Evolutionary conservation across 2,113 vertebrate species (phyloP), one percentile per base, ranked within the genome.

Genomic region (Nymphicus hollandicus): DNA sequence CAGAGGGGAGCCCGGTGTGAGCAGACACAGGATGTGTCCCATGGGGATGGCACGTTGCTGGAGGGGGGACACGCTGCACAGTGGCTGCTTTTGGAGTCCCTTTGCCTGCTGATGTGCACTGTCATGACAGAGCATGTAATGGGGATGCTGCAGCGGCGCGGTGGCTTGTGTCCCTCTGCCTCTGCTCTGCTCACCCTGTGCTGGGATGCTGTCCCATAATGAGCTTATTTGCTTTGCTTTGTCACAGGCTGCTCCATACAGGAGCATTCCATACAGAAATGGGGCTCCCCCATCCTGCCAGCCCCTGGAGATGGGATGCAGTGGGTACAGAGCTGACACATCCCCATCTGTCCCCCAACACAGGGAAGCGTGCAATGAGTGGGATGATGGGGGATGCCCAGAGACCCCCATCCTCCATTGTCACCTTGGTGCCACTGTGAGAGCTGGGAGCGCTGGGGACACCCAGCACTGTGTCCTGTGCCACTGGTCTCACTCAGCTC

Each of bases 241-340:
- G 70, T 85, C 87, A 84, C 84, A 35, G 60, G 27, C 80, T 91
- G 87, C 80, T 94, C 47, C 9, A 23, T 22, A 50, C 88, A 77
- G 79, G 91, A 58, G 5, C 33, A 58, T n/a, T 15, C 33, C 56
- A 7, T 23, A 10, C 33, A 23, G 20, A 23, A 65, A 17, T 0
- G 3, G 19, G 24, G 10, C 1, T 18, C 16, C 49, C 24, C 18
- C 9, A 28, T 23, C 19, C 43, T 17, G 43, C n/a, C 66, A 29
- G 29, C 22, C 15, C 7, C 35, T 6, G 69, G 50, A 44, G 3
- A 35, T 1, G 72, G 41, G 60, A 39, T 11, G 16, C 63, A 39
- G 68, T 0, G 0, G 39, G 44, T 2, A 1, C 70, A 17, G 49
- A 60, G 25, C 12, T 0, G 1, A 7, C 0, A 1, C 7, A 58